phyloP scores from a whole-genome alignment of 2,113 vertebrate genomes.

The Odocoileus virginianus region DNA sequence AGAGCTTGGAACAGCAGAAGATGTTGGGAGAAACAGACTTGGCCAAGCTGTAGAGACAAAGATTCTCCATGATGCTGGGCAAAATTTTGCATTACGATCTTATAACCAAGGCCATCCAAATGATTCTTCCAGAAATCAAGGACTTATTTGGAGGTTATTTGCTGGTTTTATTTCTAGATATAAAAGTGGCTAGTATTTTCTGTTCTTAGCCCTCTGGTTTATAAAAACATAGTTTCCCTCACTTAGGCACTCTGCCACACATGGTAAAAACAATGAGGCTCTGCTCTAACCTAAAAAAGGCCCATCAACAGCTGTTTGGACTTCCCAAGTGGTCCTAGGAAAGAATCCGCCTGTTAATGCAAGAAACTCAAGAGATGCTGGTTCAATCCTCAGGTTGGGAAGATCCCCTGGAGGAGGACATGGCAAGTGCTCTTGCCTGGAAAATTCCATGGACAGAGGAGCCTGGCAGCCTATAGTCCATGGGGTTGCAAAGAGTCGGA shows the following conservation, averaged over 20 bases:
- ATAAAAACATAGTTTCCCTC: neutral
- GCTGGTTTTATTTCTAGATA: neutral
- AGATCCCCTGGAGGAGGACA: neutral
- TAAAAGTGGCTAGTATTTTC: neutral
- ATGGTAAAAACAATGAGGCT: neutral
- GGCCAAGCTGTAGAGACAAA: neutral
- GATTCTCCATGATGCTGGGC: neutral
- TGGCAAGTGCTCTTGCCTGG: neutral
- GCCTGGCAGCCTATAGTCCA: neutral
- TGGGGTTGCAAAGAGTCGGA: neutral
- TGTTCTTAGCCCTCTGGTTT: neutral
- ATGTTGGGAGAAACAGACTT: neutral
- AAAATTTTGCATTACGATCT: neutral
- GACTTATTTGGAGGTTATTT: neutral
- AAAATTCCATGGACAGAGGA: neutral
- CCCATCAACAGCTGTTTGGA: neutral
- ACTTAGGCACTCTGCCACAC: conserved; percentile 15
- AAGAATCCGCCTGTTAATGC: neutral
- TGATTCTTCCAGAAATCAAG: neutral
- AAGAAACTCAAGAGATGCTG: neutral
- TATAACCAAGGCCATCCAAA: neutral
- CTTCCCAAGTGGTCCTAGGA: neutral
- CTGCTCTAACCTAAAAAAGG: neutral
- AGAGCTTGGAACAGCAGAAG: neutral
- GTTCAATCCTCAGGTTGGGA: neutral